These are phyloP conservation scores for Xylota sylvarum DNA, from an alignment of 2,888 invertebrate species.

Conservation along the genomic window DNA sequence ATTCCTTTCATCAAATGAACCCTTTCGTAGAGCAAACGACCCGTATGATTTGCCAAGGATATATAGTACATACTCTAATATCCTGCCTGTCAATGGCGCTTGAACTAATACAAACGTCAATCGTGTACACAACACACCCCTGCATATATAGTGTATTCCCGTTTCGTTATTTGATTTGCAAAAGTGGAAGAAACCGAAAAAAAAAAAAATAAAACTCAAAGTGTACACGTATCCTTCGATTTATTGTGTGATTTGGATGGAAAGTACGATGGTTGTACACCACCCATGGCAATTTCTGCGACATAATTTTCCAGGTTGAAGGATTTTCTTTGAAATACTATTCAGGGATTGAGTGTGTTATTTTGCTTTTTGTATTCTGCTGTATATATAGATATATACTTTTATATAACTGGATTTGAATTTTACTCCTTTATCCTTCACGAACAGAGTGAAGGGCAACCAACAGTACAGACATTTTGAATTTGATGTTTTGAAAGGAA, in stretches of 20 bases:
- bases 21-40: slow-evolving; percentile 54
- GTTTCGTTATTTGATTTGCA: slow-evolving; percentile 68
- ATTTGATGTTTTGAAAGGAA: slow-evolving; percentile 54
- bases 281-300: slow-evolving; percentile 64
- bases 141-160: slow-evolving; percentile 27
- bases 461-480: slow-evolving; percentile 61
- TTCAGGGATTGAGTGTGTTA: slow-evolving; percentile 65
- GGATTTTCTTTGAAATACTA: slow-evolving; percentile 72
- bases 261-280: slow-evolving; percentile 9
- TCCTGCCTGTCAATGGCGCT: slow-evolving; percentile 65
- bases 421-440: slow-evolving; percentile 53
- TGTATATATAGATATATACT: not conserved
- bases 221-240: slow-evolving; percentile 72
- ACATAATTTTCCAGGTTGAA: slow-evolving; percentile 75
- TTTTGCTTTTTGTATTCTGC: slow-evolving; percentile 46
- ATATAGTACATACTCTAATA: slow-evolving; percentile 46
- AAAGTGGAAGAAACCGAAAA: slow-evolving; percentile 28
- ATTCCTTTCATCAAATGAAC: slow-evolving; percentile 45
- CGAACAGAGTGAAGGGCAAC: not conserved
- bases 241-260: slow-evolving; percentile 57
- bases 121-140: slow-evolving; percentile 58
- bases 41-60: slow-evolving; percentile 59
- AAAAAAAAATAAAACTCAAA: slow-evolving; percentile 10
- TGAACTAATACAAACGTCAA: slow-evolving; percentile 70
- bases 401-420: slow-evolving; percentile 48